Evolutionary conservation across 2,888 invertebrate genomes (phyloP).

Genomic region (Atethmia centrago): DNA sequence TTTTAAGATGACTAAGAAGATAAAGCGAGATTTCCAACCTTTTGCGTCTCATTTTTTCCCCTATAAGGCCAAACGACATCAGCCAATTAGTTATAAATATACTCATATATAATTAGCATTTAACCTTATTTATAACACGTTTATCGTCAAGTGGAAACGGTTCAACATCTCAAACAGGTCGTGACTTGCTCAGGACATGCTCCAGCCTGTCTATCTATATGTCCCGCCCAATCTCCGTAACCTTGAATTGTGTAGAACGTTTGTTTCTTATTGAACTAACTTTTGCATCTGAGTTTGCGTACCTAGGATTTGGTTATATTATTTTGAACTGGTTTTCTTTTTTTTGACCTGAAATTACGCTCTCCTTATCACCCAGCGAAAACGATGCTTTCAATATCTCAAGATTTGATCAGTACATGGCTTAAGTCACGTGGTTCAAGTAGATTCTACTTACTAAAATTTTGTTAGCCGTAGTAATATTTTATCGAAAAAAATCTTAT

Average conservation of each 20-base stretch:
- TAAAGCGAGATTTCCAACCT: constrained; percentile 6
- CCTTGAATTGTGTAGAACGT: constrained; percentile 64
- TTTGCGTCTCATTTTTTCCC: constrained; percentile 38
- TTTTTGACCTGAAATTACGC: background rate
- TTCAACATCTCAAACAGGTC: constrained; percentile 59
- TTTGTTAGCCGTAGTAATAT: too few species aligned
- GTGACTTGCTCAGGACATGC: constrained; percentile 62
- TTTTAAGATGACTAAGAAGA: constrained; percentile 1
- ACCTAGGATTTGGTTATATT: background rate
- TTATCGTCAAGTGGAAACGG: constrained; percentile 56
- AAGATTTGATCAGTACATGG: background rate
- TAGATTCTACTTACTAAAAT: too few species aligned
- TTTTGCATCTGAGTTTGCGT: constrained; percentile 29
- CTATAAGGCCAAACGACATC: constrained; percentile 33
- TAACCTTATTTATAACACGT: constrained; percentile 57
- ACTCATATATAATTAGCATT: constrained; percentile 50
- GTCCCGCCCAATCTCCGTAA: constrained; percentile 63
- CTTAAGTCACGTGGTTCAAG: too few species aligned
- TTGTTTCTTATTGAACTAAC: constrained; percentile 36
- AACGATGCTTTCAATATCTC: background rate
- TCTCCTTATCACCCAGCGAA: background rate
- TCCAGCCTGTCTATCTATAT: constrained; percentile 57
- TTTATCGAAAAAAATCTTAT: too few species aligned
- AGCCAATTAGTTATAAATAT: constrained; percentile 57
- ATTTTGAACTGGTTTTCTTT: background rate